phyloP scores from a whole-genome alignment of 2,797 vertebrate species.

The Sebastes reedi region DNA sequence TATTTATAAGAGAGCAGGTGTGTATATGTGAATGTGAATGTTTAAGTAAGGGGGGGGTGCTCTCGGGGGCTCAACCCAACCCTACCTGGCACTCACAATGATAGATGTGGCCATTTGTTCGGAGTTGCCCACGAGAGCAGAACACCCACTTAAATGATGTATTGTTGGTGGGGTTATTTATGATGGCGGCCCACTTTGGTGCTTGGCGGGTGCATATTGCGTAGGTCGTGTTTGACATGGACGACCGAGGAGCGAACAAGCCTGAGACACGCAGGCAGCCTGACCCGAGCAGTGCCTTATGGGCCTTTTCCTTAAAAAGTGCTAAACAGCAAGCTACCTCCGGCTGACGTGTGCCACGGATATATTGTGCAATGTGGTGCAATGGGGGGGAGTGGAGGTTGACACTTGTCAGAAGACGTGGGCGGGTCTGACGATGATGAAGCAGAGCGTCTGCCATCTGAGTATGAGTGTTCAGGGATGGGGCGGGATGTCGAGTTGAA shows the following conservation, averaged over 20 bases:
- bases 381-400: conserved; percentile 20
- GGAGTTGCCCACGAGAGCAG: conserved; percentile 81
- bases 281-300: conserved; percentile 70
- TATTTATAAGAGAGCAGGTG: conserved; percentile 70
- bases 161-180: conserved; percentile 82
- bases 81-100: conserved; percentile 73
- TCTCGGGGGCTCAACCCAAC: conserved; percentile 60
- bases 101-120: conserved; percentile 85
- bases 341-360: conserved; percentile 36
- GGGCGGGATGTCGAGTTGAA: conserved; percentile 34
- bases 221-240: conserved; percentile 81
- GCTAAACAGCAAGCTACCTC: conserved; percentile 52
- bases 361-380: conserved; percentile 45
- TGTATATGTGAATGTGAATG: conserved; percentile 47
- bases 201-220: conserved; percentile 69
- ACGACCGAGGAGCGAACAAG: conserved; percentile 79
- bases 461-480: conserved; percentile 40
- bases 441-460: conserved; percentile 62
- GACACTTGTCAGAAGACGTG: conserved; percentile 52
- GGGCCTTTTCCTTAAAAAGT: conserved; percentile 66
- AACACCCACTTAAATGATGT: conserved; percentile 83
- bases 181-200: conserved; percentile 75
- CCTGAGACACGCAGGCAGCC: conserved; percentile 64
- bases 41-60: conserved; percentile 52
- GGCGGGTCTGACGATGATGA: conserved; percentile 59